Conservation (phyloP, 2,797 vertebrate species). For the Anolis apletophallus region DNA sequence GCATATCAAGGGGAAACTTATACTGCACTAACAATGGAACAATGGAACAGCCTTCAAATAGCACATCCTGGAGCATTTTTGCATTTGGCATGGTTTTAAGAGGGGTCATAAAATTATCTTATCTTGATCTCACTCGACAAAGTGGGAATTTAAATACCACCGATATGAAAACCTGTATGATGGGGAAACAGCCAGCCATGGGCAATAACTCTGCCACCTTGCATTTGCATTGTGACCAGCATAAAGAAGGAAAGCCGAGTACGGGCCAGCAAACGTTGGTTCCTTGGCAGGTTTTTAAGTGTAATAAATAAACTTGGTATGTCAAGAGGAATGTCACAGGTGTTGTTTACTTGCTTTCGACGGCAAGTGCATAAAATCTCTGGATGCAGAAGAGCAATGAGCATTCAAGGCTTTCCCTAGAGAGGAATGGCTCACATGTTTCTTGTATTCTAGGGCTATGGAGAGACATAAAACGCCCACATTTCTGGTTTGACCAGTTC, state of each 20-base stretch:
- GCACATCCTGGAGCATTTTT: not conserved
- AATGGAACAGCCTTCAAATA: too few species aligned
- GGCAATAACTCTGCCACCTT: too few species aligned
- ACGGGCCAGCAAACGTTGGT: too few species aligned
- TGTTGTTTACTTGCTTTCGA: not conserved
- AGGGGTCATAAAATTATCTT: too few species aligned
- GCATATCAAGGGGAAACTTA: too few species aligned
- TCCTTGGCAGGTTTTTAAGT: too few species aligned
- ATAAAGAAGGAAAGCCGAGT: too few species aligned
- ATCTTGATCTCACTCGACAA: not conserved
- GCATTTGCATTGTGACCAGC: too few species aligned
- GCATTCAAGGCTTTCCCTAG: not conserved
- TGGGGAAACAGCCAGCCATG: too few species aligned
- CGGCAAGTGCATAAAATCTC: not conserved
- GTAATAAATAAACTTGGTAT: too few species aligned
- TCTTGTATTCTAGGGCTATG: not conserved
- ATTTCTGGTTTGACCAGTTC: conserved; percentile 21
- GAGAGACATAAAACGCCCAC: not conserved
- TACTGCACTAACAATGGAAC: not conserved
- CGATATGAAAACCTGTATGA: too few species aligned
- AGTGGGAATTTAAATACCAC: not conserved
- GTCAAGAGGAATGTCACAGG: not conserved
- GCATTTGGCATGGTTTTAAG: not conserved
- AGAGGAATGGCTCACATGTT: not conserved
- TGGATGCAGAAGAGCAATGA: too few species aligned